phyloP scores from a whole-genome alignment of 2,113 vertebrate species.

The Chaetops frenatus region DNA sequence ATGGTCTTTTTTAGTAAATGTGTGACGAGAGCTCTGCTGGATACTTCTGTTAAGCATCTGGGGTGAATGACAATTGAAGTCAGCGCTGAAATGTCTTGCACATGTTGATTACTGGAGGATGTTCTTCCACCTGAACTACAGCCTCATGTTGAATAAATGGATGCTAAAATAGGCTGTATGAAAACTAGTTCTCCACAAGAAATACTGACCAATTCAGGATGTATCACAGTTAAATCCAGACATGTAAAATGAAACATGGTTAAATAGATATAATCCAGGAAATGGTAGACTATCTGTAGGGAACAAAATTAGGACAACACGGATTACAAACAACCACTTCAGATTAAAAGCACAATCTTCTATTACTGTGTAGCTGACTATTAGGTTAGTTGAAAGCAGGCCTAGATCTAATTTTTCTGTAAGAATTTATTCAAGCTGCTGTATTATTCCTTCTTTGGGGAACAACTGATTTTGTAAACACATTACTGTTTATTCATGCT shows the following conservation, averaged over 20 bases:
- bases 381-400: neutral
- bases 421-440: neutral
- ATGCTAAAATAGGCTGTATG: neutral
- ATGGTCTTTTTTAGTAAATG: neutral
- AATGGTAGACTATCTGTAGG: neutral
- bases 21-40: neutral
- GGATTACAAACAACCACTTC: neutral
- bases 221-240: neutral
- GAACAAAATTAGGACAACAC: neutral
- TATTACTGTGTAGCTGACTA: neutral
- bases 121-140: neutral
- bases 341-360: neutral
- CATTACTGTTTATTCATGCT: neutral
- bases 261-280: neutral
- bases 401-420: neutral
- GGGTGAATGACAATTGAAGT: neutral
- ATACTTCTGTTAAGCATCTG: neutral
- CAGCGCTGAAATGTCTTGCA: neutral
- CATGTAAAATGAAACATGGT: neutral
- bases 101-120: neutral
- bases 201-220: neutral
- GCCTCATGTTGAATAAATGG: neutral
- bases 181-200: neutral
- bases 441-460: neutral
- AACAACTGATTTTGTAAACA: neutral